phyloP scores from a whole-genome alignment of 2,797 vertebrate genomes.

The Melanotaenia trifasciata region DNA sequence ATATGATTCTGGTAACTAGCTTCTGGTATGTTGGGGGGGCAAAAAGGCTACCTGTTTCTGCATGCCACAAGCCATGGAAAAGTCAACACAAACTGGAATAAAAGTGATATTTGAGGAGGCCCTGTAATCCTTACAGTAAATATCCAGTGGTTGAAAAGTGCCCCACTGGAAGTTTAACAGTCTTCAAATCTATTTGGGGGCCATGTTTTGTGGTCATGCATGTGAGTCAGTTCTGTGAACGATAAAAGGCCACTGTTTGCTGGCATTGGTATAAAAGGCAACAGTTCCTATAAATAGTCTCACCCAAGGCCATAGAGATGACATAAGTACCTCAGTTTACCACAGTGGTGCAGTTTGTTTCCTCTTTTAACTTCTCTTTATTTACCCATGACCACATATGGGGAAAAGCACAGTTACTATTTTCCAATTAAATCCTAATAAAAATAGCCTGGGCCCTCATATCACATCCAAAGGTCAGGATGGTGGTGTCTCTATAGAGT shows the following conservation, averaged over 20 bases:
- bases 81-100: neutral
- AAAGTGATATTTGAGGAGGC: neutral
- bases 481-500: slow-evolving; percentile 1
- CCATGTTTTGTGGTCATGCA: slow-evolving; percentile 42
- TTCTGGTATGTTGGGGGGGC: slow-evolving; percentile 16
- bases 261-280: slow-evolving; percentile 74
- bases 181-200: slow-evolving; percentile 42
- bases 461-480: slow-evolving; percentile 26
- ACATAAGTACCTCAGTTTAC: slow-evolving; percentile 69
- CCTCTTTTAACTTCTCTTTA: slow-evolving; percentile 67
- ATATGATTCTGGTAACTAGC: slow-evolving; percentile 28
- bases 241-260: slow-evolving; percentile 67
- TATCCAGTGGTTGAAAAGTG: slow-evolving; percentile 1
- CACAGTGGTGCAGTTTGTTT: slow-evolving; percentile 55
- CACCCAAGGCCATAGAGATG: slow-evolving; percentile 60
- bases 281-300: slow-evolving; percentile 76
- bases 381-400: slow-evolving; percentile 68
- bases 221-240: slow-evolving; percentile 54
- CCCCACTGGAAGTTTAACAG: slow-evolving; percentile 1
- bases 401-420: slow-evolving; percentile 38
- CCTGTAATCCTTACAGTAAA: slow-evolving; percentile 7
- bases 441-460: slow-evolving; percentile 34
- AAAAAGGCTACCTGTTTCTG: slow-evolving; percentile 10
- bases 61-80: slow-evolving; percentile 12
- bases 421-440: slow-evolving; percentile 38